Conservation (phyloP, 2,888 invertebrate genomes). For the Brachyptera putata region DNA sequence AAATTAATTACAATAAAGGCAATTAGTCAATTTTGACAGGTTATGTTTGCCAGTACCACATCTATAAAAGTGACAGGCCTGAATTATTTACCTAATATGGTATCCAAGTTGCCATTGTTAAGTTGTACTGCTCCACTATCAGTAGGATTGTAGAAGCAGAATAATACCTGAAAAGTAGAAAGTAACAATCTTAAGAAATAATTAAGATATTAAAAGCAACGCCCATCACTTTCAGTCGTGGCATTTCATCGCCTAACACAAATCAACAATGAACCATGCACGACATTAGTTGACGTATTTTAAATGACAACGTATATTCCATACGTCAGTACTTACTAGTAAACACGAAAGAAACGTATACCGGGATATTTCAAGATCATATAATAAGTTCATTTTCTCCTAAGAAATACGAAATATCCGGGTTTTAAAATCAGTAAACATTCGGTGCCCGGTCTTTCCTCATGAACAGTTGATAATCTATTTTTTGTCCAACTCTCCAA, state of each 20-base stretch:
- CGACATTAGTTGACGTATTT: background rate
- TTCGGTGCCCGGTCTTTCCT: slow-evolving; percentile 2
- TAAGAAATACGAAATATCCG: slow-evolving; percentile 22
- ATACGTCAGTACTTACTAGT: slow-evolving; percentile 34
- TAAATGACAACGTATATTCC: background rate
- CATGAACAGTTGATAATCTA: background rate
- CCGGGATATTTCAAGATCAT: slow-evolving; percentile 29
- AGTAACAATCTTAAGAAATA: slow-evolving; percentile 1
- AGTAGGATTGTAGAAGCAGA: slow-evolving; percentile 66
- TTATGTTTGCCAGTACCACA: too few species aligned
- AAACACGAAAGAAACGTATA: slow-evolving; percentile 34
- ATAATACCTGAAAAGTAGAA: slow-evolving; percentile 46
- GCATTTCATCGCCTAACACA: background rate
- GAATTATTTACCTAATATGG: slow-evolving; percentile 68
- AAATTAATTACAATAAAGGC: background rate
- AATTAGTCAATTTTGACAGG: background rate
- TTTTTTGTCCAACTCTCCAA: background rate
- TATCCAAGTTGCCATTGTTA: slow-evolving; percentile 75
- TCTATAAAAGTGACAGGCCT: background rate
- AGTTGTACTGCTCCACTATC: slow-evolving; percentile 79
- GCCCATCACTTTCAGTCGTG: background rate
- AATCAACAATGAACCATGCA: background rate
- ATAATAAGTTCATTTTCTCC: slow-evolving; percentile 23
- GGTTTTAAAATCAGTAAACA: slow-evolving; percentile 15
- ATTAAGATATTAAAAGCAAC: background rate